These are phyloP conservation scores for Archaeoteleia sp. DNA, from an alignment of 2,888 invertebrate genomes.

Conservation along the genomic window DNA sequence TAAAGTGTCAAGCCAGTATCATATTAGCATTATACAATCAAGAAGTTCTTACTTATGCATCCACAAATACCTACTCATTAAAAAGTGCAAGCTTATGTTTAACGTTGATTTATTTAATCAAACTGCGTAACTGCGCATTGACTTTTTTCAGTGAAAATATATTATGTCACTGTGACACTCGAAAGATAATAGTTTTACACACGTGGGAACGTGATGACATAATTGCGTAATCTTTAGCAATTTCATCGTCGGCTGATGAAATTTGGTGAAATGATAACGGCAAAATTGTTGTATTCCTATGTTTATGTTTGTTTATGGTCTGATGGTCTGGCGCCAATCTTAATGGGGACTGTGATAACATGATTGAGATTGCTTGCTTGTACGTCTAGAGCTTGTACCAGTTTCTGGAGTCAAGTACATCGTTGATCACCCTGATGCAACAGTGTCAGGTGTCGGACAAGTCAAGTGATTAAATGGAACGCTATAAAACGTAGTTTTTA, in stretches of 20 bases:
- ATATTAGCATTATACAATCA: too few species aligned
- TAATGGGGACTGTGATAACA: constrained; percentile 30
- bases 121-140: background rate
- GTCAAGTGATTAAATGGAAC: constrained; percentile 65
- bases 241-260: constrained; percentile 18
- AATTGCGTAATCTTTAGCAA: constrained; percentile 20
- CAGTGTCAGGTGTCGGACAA: constrained; percentile 56
- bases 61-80: too few species aligned
- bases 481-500: constrained; percentile 28
- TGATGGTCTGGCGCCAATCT: constrained; percentile 36
- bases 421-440: constrained; percentile 32
- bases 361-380: background rate
- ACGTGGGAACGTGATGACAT: constrained; percentile 8
- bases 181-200: constrained; percentile 15
- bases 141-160: constrained; percentile 6
- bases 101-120: background rate
- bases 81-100: too few species aligned
- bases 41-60: too few species aligned
- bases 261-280: constrained; percentile 7
- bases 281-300: too few species aligned
- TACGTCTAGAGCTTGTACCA: constrained; percentile 20
- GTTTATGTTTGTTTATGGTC: background rate
- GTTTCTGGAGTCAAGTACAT: background rate
- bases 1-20: too few species aligned
- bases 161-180: constrained; percentile 8